Evolutionary conservation across 2,888 invertebrate genomes (phyloP).

Genomic region (Lasius fuliginosus): DNA sequence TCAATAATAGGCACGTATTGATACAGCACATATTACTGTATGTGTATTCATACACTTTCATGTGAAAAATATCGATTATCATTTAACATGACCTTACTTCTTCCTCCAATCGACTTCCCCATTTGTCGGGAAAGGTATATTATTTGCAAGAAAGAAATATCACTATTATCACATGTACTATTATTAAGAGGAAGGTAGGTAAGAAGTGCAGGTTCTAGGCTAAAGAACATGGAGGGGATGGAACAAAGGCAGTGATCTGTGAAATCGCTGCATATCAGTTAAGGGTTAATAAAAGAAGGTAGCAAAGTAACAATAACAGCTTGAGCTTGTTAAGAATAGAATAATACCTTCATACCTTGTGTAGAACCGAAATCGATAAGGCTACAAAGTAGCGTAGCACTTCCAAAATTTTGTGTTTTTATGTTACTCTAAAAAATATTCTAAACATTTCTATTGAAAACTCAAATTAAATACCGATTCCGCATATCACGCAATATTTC

Average conservation of each 20-base stretch:
- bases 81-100: conserved; percentile 4
- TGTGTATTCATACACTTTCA: not conserved
- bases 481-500: not conserved
- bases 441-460: not conserved
- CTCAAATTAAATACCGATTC: not conserved
- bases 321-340: conserved; percentile 28
- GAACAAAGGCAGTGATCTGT: conserved; percentile 34
- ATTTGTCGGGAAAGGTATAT: not conserved
- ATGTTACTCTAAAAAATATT: not conserved
- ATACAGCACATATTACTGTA: not conserved
- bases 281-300: conserved; percentile 42
- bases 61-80: not conserved
- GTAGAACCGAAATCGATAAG: not conserved
- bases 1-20: not conserved
- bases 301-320: not conserved
- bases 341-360: not conserved
- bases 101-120: not conserved
- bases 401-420: not conserved
- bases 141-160: conserved; percentile 2
- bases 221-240: not conserved
- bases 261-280: conserved; percentile 14
- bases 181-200: conserved; percentile 18
- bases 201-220: conserved; percentile 11
- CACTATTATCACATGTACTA: not conserved
- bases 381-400: not conserved